Percentiles rank a stretch among this genome's conserved stretches.
Evolutionary conservation across 2,888 invertebrate species (phyloP).

Genomic region (Brachycybe producta): DNA sequence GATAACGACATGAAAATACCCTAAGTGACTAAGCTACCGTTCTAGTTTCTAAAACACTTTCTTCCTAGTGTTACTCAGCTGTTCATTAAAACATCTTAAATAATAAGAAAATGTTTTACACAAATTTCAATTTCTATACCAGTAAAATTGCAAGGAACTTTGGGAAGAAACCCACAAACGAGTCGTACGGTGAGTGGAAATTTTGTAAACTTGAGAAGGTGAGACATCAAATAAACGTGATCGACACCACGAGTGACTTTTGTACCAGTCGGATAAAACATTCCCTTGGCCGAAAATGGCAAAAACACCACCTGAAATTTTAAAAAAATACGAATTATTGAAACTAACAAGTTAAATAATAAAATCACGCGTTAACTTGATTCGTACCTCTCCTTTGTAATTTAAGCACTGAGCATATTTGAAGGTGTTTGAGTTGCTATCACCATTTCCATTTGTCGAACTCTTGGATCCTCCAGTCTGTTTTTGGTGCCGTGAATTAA

Average conservation of each 20-base stretch:
- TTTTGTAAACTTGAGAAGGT: conserved; percentile 45
- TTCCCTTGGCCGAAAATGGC: conserved; percentile 59
- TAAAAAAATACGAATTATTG: not conserved
- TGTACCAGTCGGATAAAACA: conserved; percentile 51
- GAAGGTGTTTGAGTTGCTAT: no score
- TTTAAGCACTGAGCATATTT: conserved; percentile 60
- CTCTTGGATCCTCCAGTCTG: conserved; percentile 12
- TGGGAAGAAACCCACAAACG: conserved; percentile 33
- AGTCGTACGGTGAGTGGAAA: conserved; percentile 48
- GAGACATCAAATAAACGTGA: conserved; percentile 39
- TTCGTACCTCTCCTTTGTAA: conserved; percentile 53
- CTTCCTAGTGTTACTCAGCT: no score
- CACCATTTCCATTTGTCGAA: conserved; percentile 22
- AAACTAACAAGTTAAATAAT: not conserved
- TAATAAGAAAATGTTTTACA: no score
- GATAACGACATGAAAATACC: no score
- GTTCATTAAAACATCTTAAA: no score
- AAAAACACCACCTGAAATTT: conserved; percentile 60
- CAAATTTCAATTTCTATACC: conserved; percentile 33
- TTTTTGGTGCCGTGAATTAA: conserved; percentile 29
- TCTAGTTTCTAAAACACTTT: no score
- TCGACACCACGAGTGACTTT: conserved; percentile 41
- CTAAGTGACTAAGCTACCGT: no score
- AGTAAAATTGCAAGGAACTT: conserved; percentile 42
- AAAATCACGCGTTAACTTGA: not conserved